Conservation (phyloP, 1,140 invertebrate species). For the Pogonomyrmex barbatus region DNA sequence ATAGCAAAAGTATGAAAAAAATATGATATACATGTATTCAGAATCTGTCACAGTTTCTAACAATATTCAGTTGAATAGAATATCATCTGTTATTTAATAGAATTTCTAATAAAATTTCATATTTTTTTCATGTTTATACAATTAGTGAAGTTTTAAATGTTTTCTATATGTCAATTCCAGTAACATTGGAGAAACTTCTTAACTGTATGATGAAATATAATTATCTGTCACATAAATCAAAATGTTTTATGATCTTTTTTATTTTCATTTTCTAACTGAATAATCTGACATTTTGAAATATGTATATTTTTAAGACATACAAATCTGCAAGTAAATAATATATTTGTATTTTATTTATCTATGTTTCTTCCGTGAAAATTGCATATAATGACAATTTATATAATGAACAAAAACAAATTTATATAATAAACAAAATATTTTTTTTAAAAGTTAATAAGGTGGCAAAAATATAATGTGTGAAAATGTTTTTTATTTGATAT, state of each 20-base stretch:
- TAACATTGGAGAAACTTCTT: neutral
- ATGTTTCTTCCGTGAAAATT: neutral
- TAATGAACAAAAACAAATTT: too few species aligned
- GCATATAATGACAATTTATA: neutral
- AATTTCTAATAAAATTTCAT: too few species aligned
- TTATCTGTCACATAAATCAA: neutral
- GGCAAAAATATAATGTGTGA: neutral
- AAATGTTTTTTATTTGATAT: neutral
- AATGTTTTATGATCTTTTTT: neutral
- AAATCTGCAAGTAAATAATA: neutral
- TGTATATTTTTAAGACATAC: neutral
- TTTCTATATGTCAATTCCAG: neutral
- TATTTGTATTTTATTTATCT: neutral
- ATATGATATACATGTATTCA: neutral
- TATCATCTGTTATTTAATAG: too few species aligned
- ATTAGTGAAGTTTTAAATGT: neutral
- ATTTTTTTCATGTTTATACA: neutral
- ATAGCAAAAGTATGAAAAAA: neutral
- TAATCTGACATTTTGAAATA: conserved; percentile 17
- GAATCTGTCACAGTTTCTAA: neutral
- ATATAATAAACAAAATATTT: neutral
- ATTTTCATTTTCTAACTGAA: conserved; percentile 5
- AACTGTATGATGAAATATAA: neutral
- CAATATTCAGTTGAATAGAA: too few species aligned
- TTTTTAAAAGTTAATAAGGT: neutral